phyloP scores from a whole-genome alignment of 2,888 invertebrate species.

The Oscheius myriophilus region DNA sequence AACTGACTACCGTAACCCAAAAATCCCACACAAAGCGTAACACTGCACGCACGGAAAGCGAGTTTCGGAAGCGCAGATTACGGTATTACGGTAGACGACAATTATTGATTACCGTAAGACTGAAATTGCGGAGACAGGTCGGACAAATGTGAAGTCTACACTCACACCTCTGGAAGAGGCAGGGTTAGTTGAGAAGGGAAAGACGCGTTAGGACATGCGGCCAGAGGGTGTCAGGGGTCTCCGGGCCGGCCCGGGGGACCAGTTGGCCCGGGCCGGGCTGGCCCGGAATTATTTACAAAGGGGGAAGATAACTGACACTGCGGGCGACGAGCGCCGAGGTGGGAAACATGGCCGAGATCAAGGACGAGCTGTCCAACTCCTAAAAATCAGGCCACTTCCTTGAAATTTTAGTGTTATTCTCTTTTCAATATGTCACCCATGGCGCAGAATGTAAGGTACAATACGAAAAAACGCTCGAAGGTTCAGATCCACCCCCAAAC shows the following conservation, averaged over 20 bases:
- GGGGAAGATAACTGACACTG: constrained; percentile 15
- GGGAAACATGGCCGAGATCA: constrained; percentile 67
- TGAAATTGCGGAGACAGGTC: constrained; percentile 20
- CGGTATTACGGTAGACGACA: not conserved
- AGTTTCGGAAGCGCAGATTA: not conserved
- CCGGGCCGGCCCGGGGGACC: no score
- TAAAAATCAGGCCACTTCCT: constrained; percentile 8
- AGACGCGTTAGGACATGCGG: constrained; percentile 1
- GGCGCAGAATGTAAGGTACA: no score
- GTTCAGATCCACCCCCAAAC: not conserved
- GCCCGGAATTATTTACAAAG: no score
- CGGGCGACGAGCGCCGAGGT: constrained; percentile 1
- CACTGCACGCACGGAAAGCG: constrained; percentile 2
- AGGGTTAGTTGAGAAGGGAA: not conserved
- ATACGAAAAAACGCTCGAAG: not conserved
- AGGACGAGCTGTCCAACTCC: constrained; percentile 51
- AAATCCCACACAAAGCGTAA: not conserved
- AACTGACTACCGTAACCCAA: not conserved
- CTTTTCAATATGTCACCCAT: no score
- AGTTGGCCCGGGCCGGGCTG: not conserved
- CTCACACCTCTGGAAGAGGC: constrained; percentile 15
- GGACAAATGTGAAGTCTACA: constrained; percentile 27
- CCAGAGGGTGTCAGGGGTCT: not conserved
- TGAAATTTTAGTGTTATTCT: no score
- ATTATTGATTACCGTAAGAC: constrained; percentile 18